These are phyloP conservation scores for Crossocerus cetratus DNA, from an alignment of 2,888 invertebrate species.

Conservation along the genomic window DNA sequence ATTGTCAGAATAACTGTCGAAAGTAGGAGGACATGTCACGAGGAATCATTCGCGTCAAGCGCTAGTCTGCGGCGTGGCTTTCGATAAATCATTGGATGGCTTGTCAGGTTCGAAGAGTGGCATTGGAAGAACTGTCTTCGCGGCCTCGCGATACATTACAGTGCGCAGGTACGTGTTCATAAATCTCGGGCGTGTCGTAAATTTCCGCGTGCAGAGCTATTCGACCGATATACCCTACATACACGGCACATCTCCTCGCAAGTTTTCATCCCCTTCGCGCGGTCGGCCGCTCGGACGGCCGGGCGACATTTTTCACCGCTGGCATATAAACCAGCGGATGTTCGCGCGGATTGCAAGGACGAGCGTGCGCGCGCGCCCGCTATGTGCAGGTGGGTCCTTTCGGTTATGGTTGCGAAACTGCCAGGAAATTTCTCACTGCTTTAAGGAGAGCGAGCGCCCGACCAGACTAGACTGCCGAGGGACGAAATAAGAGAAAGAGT, in stretches of 20 bases:
- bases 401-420: constrained; percentile 23
- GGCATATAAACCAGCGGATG: constrained; percentile 44
- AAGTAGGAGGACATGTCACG: too few relatives aligned
- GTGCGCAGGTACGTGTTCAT: constrained; percentile 34
- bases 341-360: constrained; percentile 29
- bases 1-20: too few relatives aligned
- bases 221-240: constrained; percentile 11
- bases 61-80: too few relatives aligned
- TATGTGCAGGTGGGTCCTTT: constrained; percentile 51
- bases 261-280: constrained; percentile 32
- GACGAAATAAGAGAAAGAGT: constrained; percentile 30
- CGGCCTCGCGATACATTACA: neutral
- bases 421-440: constrained; percentile 43
- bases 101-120: too few relatives aligned
- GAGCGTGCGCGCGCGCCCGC: neutral
- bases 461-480: constrained; percentile 1
- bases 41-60: too few relatives aligned
- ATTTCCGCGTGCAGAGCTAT: constrained; percentile 27
- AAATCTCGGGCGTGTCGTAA: constrained; percentile 46
- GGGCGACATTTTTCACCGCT: constrained; percentile 48
- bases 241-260: constrained; percentile 38
- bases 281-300: constrained; percentile 45
- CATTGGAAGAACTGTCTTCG: neutral
- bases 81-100: too few relatives aligned
- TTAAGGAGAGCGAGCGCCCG: constrained; percentile 5